phyloP scores from a whole-genome alignment of 2,113 vertebrate genomes.

The Synodontis membranacea region DNA sequence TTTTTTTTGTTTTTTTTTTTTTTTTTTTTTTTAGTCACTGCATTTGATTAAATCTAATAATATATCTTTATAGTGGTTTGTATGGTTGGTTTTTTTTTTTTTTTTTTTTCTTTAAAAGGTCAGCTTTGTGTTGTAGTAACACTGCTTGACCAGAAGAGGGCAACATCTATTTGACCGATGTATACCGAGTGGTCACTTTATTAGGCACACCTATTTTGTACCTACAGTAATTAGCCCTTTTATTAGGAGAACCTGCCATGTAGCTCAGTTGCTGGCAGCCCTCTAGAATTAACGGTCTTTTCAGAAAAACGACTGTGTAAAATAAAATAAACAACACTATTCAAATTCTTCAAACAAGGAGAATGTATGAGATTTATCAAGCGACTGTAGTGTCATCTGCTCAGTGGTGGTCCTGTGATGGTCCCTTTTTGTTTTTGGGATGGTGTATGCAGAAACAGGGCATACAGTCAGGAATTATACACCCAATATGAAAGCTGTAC shows the following conservation, averaged over 20 bases:
- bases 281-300: neutral
- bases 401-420: neutral
- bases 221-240: neutral
- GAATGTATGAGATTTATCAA: neutral
- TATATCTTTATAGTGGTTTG: neutral
- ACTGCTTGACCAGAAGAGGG: conserved; percentile 44
- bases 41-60: conserved; percentile 40
- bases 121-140: neutral
- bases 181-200: neutral
- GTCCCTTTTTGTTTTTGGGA: neutral
- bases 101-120: neutral
- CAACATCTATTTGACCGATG: conserved; percentile 11
- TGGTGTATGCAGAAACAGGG: neutral
- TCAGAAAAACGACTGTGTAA: neutral
- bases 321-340: neutral
- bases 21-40: conserved; percentile 26
- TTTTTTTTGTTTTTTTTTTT: no score
- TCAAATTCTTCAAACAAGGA: neutral
- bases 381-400: neutral
- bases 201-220: neutral
- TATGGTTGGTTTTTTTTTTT: neutral
- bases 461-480: neutral
- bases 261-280: neutral
- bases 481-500: neutral
- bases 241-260: neutral